Conservation (phyloP, 2,113 vertebrate species). For the Callopanchax toddi region DNA sequence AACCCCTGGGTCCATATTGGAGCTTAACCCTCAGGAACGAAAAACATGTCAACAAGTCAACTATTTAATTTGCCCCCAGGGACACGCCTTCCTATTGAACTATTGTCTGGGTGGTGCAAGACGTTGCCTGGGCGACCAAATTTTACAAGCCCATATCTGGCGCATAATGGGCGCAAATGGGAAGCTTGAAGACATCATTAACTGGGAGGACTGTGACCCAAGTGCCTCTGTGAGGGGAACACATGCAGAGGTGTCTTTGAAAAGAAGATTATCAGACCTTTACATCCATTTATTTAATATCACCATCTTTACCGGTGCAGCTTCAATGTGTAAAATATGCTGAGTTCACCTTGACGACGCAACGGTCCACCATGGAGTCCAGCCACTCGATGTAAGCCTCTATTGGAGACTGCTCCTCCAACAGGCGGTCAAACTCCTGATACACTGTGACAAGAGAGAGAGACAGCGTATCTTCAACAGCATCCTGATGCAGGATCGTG, state of each 20-base stretch:
- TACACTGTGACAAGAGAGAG: slow-evolving; percentile 83
- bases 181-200: slow-evolving; percentile 85
- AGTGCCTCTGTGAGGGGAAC: slow-evolving; percentile 55
- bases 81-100: slow-evolving; percentile 83
- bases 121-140: slow-evolving; percentile 76
- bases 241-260: slow-evolving; percentile 54
- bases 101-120: slow-evolving; percentile 76
- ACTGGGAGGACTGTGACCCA: slow-evolving; percentile 69
- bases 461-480: slow-evolving; percentile 7
- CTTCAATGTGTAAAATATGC: neutral
- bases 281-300: neutral
- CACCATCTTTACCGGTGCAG: neutral
- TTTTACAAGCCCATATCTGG: slow-evolving; percentile 84
- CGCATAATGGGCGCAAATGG: slow-evolving; percentile 80
- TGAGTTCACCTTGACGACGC: slow-evolving; percentile 91
- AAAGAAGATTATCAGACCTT: slow-evolving; percentile 6
- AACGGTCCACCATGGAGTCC: slow-evolving; percentile 98
- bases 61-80: slow-evolving; percentile 84
- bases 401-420: slow-evolving; percentile 97
- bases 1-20: slow-evolving; percentile 74
- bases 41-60: slow-evolving; percentile 88
- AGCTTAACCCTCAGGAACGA: slow-evolving; percentile 81
- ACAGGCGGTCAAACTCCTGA: slow-evolving; percentile 95
- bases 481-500: slow-evolving; percentile 15
- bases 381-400: slow-evolving; percentile 98